Base-by-base conservation (phyloP, 2,797 vertebrate species). In the Dicrostonyx torquatus region DNA sequence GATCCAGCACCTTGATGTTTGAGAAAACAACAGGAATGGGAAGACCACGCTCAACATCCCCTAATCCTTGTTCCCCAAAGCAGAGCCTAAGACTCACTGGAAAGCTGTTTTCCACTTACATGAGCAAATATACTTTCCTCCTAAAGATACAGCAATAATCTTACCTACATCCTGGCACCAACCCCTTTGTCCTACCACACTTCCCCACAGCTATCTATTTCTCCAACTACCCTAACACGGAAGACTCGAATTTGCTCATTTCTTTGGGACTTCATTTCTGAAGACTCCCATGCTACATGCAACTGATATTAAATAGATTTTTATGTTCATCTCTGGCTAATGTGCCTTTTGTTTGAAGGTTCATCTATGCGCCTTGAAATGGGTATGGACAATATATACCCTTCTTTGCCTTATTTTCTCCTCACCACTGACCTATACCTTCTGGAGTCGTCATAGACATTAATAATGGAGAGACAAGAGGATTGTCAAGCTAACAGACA, bases 311-410 rank as follows among this genome's bases (percentile, higher is more conserved):
- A 85, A 24, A 37, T 78, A 34, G n/a, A 53, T 40, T 43, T 29
- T 6, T 6, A 40, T 50, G 77, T 37, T 37, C 26, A 20, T 73
- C 40, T 87, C 22, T 70, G 20, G 18, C 60, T 43, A 64, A 24
- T n/a, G 13, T 73, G 2, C 22, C 15, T 89, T 43, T 45, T 66
- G 31, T 55, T 64, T 12, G 43, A 83, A 34, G 22, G 34, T 3
- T 55, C 87, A 29, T 37, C 14, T 20, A 29, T n/a, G 31, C 45
- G 48, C 5, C 37, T 31, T 64, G 9, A 55, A 11, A 76, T 29
- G 7, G 4, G 0, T 5, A 5, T 55, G 2, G 58, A n/a, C n/a
- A 82, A 7, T 0, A 6, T 70, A 6, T 14, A 45, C 66, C 31
- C 24, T 48, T n/a, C 26, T 14, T 29, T 17, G n/a, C 5, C 2